Conservation (phyloP, 2,797 vertebrate genomes). For the Sebastes wilsoni region DNA sequence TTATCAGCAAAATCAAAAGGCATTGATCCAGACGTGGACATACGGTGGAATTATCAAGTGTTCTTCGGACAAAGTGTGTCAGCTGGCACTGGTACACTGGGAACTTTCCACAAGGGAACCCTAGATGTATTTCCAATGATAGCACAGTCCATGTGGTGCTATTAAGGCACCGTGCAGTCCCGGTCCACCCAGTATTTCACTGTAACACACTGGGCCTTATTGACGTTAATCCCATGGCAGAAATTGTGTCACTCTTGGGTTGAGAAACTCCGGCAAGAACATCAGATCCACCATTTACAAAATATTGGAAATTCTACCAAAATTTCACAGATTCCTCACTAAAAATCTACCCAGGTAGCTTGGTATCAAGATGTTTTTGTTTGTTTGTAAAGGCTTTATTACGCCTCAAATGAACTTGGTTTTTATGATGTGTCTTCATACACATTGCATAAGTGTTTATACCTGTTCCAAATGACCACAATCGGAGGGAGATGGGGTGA, state of each 20-base stretch:
- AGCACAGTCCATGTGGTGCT: conserved; percentile 26
- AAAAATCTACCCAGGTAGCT: background rate
- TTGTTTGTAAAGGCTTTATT: background rate
- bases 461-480: background rate
- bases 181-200: background rate
- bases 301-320: background rate
- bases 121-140: background rate
- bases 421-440: background rate
- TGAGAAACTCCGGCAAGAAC: background rate
- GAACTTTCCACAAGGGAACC: background rate
- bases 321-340: background rate
- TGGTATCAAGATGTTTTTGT: background rate
- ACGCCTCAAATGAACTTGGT: background rate
- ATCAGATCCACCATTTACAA: background rate
- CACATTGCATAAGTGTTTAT: background rate
- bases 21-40: background rate
- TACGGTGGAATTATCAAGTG: conserved; percentile 8
- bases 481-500: background rate
- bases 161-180: conserved; percentile 30
- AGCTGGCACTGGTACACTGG: background rate
- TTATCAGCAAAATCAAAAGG: conserved; percentile 23
- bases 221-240: background rate
- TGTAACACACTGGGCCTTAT: background rate
- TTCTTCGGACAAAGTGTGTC: conserved; percentile 5
- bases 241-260: background rate